Percentiles rank a stretch among this genome's conserved stretches.
Conservation (phyloP, 2,888 invertebrate genomes). For the Microctonus brassicae region DNA sequence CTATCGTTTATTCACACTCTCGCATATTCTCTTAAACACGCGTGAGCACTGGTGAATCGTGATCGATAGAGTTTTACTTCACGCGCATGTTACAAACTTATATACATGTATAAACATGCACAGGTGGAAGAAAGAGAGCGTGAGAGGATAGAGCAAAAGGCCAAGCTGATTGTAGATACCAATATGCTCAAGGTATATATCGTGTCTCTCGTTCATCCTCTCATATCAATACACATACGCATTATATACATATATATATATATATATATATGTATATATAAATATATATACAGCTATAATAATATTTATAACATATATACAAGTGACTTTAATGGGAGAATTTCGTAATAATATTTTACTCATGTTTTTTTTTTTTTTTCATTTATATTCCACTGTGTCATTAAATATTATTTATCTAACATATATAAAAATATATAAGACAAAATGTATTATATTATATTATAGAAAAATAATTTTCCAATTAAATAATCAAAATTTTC, state of each 20-base stretch:
- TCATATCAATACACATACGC: constrained; percentile 6
- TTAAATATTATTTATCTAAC: neutral
- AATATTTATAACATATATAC: too few species aligned
- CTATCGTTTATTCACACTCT: constrained; percentile 3
- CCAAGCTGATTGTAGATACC: constrained; percentile 22
- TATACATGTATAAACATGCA: constrained; percentile 1
- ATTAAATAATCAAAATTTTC: neutral
- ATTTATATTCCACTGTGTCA: neutral
- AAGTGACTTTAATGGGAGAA: constrained; percentile 9
- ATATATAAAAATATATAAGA: neutral
- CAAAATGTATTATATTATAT: neutral
- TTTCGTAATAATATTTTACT: constrained; percentile 3
- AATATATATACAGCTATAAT: neutral
- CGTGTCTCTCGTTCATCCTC: constrained; percentile 15
- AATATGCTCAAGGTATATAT: constrained; percentile 14
- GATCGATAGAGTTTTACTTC: constrained; percentile 25
- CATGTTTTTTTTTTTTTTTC: neutral
- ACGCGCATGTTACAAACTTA: neutral
- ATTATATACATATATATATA: neutral
- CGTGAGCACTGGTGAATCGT: constrained; percentile 10
- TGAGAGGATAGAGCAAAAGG: constrained; percentile 18
- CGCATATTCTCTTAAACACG: neutral
- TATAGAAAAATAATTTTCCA: neutral
- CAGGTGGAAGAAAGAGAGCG: constrained; percentile 19
- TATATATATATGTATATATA: too few species aligned